Evolutionary conservation across 2,888 invertebrate genomes (phyloP), one percentile per base, ranked within the genome.

Genomic region (Ornithoptera alexandrae): DNA sequence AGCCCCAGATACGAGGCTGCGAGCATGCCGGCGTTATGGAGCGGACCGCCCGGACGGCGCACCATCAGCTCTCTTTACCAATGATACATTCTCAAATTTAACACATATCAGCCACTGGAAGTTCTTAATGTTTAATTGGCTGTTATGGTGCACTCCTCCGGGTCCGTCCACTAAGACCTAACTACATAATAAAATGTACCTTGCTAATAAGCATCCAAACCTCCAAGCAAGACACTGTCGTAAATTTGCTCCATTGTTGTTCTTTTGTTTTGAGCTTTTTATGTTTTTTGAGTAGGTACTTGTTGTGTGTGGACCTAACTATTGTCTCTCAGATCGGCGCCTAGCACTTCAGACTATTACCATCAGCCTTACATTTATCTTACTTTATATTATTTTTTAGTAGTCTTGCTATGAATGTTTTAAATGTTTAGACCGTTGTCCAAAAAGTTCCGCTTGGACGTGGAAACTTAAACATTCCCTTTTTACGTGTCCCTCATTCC

Each of bases 1-100:
- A 91, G 92, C 92, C 92, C 91, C 84, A 92, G 91, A 89, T 80
- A 92, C 92, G 91, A 90, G 92, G 92, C 91, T 92, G 91, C 92
- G 90, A 91, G 91, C 91, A 92, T 92, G 92, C 85, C 80, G 86
- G 88, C 90, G 90, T 90, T 88, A 85, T 89, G 88, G 84, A 84
- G 85, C 83, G 74, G 79, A 79, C 80, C 79, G 86, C 87, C 87
- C 88, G 81, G 82, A 82, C 67, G 74, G 82, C 76, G 77, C 75
- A 74, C 75, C 81, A 84, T 82, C 79, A 65, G 56, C 58, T 68
- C 62, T 62, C 46, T 67, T 63, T 64, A 63, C 57, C 65, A 22
- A 46, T 57, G 46, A 39, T 18, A 42, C n/a, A 59, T 57, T 53
- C 15, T 15, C n/a, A 53, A 53, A 18, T 53, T 18, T n/a, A 53